These are phyloP conservation scores for Phaethornis superciliosus DNA, from an alignment of 2,113 vertebrate genomes.

Conservation along the genomic window DNA sequence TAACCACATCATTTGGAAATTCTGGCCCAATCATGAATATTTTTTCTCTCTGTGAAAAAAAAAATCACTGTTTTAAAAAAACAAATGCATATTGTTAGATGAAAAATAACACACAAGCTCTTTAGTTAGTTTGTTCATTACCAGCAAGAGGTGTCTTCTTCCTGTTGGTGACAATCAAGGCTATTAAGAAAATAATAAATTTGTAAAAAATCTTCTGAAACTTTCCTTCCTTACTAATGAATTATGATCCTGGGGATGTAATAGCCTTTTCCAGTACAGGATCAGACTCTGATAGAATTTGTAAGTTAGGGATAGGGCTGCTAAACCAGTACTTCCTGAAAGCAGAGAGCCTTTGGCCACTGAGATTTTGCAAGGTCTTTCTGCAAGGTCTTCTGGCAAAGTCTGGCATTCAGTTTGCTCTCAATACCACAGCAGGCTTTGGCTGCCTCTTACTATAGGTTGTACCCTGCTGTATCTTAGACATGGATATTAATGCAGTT, in stretches of 20 bases:
- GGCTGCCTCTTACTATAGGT: neutral
- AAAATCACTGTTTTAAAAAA: neutral
- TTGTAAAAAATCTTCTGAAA: neutral
- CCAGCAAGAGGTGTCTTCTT: neutral
- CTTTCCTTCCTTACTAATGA: neutral
- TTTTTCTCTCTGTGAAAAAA: neutral
- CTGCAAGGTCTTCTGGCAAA: neutral
- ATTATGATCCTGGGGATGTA: neutral
- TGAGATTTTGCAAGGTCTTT: neutral
- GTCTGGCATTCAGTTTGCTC: fast-evolving
- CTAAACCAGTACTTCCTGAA: neutral
- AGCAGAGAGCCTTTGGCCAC: neutral
- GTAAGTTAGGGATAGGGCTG: neutral
- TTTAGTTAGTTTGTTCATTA: neutral
- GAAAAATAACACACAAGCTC: neutral
- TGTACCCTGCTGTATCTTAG: neutral
- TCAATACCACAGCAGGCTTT: fast-evolving
- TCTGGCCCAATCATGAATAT: neutral
- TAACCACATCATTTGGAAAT: neutral
- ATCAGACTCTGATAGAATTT: neutral
- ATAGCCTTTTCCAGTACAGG: neutral
- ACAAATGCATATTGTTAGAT: neutral
- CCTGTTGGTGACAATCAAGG: fast-evolving
- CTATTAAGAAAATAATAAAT: neutral
- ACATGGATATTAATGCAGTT: neutral